Evolutionary conservation across 2,888 invertebrate genomes (phyloP).

Genomic region (Ormyrus thymus): DNA sequence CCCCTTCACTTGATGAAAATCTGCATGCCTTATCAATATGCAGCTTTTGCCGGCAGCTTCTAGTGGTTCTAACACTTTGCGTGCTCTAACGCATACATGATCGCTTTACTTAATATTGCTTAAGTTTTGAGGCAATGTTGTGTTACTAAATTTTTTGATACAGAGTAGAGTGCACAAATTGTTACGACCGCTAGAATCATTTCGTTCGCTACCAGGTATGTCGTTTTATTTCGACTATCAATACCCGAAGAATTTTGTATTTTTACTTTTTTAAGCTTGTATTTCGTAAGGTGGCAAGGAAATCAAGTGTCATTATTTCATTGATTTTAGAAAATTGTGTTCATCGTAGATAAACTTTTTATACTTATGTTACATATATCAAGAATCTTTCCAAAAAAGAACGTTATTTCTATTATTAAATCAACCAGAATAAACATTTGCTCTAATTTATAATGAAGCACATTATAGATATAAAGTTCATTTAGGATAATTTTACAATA

Average conservation of each 20-base stretch:
- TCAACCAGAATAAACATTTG: no score
- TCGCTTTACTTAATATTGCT: not conserved
- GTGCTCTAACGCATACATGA: not conserved
- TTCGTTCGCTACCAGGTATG: constrained; percentile 1
- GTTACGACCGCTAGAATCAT: constrained; percentile 3
- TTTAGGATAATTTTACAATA: no score
- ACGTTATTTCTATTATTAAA: no score
- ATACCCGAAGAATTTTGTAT: constrained; percentile 19
- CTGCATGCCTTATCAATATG: constrained; percentile 34
- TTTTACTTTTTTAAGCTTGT: constrained; percentile 14
- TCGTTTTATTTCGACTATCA: constrained; percentile 14
- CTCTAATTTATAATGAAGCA: no score
- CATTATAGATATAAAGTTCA: no score
- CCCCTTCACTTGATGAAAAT: constrained; percentile 73
- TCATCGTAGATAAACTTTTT: no score
- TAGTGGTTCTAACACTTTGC: constrained; percentile 13
- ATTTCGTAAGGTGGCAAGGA: constrained; percentile 3
- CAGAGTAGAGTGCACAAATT: not conserved
- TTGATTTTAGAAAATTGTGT: not conserved
- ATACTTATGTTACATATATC: no score
- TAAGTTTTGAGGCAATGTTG: not conserved
- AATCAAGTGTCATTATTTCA: constrained; percentile 40
- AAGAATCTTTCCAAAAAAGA: no score
- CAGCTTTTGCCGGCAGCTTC: not conserved
- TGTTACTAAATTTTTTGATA: no score